Conservation (phyloP, 2,797 vertebrate genomes). For the Pseudopleuronectes americanus region DNA sequence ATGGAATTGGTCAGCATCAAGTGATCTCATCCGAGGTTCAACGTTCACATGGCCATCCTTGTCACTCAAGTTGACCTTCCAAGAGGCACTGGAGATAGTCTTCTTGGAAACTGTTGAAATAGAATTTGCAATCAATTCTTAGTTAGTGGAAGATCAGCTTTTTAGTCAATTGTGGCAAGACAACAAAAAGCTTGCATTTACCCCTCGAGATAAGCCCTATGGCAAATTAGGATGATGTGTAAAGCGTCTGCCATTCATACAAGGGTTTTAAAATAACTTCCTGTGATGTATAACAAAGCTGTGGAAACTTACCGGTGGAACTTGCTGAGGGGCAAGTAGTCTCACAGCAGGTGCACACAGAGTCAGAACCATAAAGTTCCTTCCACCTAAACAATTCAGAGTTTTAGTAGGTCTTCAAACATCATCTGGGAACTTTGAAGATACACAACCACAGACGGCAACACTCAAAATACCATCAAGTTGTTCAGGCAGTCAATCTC, state of each 20-base stretch:
- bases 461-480: background rate
- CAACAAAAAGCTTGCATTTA: too few relatives aligned
- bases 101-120: constrained; percentile 20
- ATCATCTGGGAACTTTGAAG: background rate
- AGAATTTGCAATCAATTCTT: background rate
- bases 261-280: background rate
- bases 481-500: background rate
- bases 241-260: too few relatives aligned
- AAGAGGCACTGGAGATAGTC: constrained; percentile 57
- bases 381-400: constrained; percentile 71
- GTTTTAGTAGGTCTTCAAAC: background rate
- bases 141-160: too few relatives aligned
- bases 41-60: background rate
- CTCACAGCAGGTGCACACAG: constrained; percentile 75
- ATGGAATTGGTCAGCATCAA: background rate
- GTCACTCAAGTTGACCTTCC: constrained; percentile 46
- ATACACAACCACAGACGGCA: background rate
- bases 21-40: background rate
- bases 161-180: too few relatives aligned
- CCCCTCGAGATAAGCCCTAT: too few relatives aligned
- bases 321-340: constrained; percentile 39
- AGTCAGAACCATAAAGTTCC: constrained; percentile 63
- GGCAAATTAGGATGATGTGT: background rate
- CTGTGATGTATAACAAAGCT: background rate
- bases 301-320: constrained; percentile 30